Percentiles rank a stretch among this genome's conserved stretches.
These are phyloP conservation scores for Oligia fasciuncula DNA, from an alignment of 2,888 invertebrate genomes.

Conservation along the genomic window DNA sequence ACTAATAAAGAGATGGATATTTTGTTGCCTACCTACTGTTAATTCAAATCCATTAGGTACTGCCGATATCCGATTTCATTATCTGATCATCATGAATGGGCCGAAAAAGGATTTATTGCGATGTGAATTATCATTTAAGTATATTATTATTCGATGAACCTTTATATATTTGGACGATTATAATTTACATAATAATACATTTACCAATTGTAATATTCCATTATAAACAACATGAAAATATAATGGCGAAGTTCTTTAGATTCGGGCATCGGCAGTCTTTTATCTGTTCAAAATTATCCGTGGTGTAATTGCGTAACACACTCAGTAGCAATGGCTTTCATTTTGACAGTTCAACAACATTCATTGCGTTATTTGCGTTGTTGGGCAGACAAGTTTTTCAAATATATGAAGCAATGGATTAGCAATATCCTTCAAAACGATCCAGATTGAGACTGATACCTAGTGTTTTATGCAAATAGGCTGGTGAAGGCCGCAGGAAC, in stretches of 20 bases:
- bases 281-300: not conserved
- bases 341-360: not conserved
- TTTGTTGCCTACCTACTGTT: not conserved
- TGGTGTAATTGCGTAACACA: not conserved
- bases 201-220: not conserved
- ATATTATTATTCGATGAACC: not conserved
- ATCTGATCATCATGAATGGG: conserved; percentile 10
- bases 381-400: not conserved
- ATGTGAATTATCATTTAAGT: not conserved
- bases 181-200: not conserved
- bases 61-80: conserved; percentile 1
- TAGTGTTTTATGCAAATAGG: not conserved
- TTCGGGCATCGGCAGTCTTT: not conserved
- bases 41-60: not conserved
- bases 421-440: not conserved
- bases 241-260: not conserved
- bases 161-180: not conserved
- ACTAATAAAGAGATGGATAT: too few species aligned
- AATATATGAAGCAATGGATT: not conserved
- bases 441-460: too few species aligned
- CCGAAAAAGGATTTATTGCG: conserved; percentile 5
- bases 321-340: not conserved
- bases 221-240: not conserved
- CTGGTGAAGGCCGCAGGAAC: too few species aligned
- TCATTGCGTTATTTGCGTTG: not conserved